Percentiles rank a stretch among this genome's conserved stretches.
These are phyloP conservation scores for Ischnura elegans DNA, from an alignment of 2,888 invertebrate genomes.

Conservation along the genomic window DNA sequence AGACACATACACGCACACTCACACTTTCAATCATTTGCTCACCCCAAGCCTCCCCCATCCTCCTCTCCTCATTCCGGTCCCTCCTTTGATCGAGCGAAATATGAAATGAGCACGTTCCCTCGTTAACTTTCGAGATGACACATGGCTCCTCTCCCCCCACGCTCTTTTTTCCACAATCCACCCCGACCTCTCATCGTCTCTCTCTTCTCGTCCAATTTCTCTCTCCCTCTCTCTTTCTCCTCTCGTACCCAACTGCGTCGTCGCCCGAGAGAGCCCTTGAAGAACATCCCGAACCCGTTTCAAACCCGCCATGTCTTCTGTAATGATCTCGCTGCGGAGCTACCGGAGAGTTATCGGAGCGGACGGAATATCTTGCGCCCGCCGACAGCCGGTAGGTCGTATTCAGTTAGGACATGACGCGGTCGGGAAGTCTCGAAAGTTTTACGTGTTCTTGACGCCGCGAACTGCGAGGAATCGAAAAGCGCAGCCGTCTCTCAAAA, in stretches of 20 bases:
- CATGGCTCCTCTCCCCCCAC: not conserved
- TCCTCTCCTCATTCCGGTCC: not conserved
- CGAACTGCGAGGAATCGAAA: too few species aligned
- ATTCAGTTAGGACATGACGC: too few species aligned
- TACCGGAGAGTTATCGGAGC: not conserved
- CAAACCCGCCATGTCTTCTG: not conserved
- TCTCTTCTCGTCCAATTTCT: not conserved
- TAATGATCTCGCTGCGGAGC: not conserved
- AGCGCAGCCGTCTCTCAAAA: too few species aligned
- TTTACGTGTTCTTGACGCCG: too few species aligned
- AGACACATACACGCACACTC: too few species aligned
- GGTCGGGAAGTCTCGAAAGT: too few species aligned
- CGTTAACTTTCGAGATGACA: conserved; percentile 11
- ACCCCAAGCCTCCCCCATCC: not conserved
- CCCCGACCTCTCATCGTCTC: not conserved
- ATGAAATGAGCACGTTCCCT: conserved; percentile 21
- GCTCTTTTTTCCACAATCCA: not conserved
- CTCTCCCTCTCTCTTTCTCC: too few species aligned
- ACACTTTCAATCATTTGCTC: not conserved
- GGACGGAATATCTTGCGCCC: not conserved
- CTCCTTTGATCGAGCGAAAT: conserved; percentile 10
- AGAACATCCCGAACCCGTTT: not conserved
- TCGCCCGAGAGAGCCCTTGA: too few species aligned
- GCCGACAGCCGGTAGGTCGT: not conserved
- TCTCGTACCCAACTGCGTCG: too few species aligned